Percentiles rank a stretch among this genome's conserved stretches.
These are phyloP conservation scores for Kryptolebias ocellatus DNA, from an alignment of 2,797 vertebrate genomes.

Conservation along the genomic window DNA sequence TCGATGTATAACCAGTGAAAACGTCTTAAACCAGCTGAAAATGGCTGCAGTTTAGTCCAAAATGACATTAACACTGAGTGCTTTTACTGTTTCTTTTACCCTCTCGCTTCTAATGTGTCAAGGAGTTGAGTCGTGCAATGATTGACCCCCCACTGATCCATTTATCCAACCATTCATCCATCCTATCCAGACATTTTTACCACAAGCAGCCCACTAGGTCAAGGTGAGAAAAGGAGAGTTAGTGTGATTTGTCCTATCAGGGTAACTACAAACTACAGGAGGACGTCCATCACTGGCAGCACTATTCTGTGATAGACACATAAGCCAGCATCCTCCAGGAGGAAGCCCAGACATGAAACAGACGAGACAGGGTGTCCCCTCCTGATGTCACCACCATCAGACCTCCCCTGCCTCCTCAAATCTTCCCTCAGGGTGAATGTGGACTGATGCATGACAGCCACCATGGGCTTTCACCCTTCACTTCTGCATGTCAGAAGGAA, in stretches of 20 bases:
- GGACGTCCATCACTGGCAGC: conserved; percentile 60
- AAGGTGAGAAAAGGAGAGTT: conserved; percentile 71
- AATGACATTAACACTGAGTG: conserved; percentile 43
- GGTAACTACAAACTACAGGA: conserved; percentile 63
- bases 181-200: conserved; percentile 45
- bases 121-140: conserved; percentile 55
- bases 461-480: conserved; percentile 65
- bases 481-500: conserved; percentile 71
- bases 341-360: conserved; percentile 77
- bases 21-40: conserved; percentile 59
- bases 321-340: conserved; percentile 66
- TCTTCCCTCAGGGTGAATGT: conserved; percentile 78
- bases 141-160: conserved; percentile 49
- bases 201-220: conserved; percentile 67
- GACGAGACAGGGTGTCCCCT: conserved; percentile 77
- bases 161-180: conserved; percentile 61
- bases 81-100: conserved; percentile 62
- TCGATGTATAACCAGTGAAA: conserved; percentile 38
- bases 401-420: conserved; percentile 73
- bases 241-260: conserved; percentile 69
- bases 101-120: conserved; percentile 59
- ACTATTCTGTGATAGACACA: conserved; percentile 68
- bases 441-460: conserved; percentile 79
- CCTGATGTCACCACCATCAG: conserved; percentile 78
- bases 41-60: conserved; percentile 57